Evolutionary conservation across 2,888 invertebrate genomes (phyloP).

Genomic region (Drosophila maculinotata): DNA sequence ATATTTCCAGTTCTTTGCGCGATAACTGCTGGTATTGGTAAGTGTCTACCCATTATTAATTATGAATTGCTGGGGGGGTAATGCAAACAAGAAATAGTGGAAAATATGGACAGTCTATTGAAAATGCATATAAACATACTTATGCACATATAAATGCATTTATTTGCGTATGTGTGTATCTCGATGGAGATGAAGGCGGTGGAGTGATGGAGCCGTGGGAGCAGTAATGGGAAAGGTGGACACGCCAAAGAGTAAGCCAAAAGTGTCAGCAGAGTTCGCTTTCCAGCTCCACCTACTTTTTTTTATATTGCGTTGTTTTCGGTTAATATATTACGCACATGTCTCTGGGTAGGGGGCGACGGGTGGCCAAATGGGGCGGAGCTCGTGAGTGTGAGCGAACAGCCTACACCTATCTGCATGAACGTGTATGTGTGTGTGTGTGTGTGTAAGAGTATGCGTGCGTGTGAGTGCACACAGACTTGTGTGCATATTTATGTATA

Average conservation of each 20-base stretch:
- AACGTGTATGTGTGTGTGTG: conserved; percentile 15
- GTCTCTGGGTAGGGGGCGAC: conserved; percentile 13
- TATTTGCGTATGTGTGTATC: conserved; percentile 1
- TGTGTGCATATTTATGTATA: conserved; percentile 26
- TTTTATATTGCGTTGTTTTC: conserved; percentile 59
- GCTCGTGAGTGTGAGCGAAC: conserved; percentile 22
- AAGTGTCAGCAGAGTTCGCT: conserved; percentile 64
- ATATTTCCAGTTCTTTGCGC: conserved; percentile 5
- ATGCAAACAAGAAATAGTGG: conserved; percentile 22
- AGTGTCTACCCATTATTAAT: conserved; percentile 55
- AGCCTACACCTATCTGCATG: conserved; percentile 54
- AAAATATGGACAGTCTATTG: conserved; percentile 26
- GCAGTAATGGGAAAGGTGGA: conserved; percentile 13
- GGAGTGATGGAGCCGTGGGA: neutral
- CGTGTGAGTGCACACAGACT: conserved; percentile 42
- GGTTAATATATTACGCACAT: conserved; percentile 80
- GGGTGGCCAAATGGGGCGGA: conserved; percentile 13
- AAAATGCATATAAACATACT: conserved; percentile 19
- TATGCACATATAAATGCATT: neutral
- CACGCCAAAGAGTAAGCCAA: conserved; percentile 57
- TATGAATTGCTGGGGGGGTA: conserved; percentile 35
- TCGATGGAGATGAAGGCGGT: neutral
- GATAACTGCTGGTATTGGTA: neutral
- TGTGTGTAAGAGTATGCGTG: too few relatives aligned
- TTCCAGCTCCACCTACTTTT: conserved; percentile 66